Conservation (phyloP, 1,140 invertebrate genomes). For the Magallana gigas region DNA sequence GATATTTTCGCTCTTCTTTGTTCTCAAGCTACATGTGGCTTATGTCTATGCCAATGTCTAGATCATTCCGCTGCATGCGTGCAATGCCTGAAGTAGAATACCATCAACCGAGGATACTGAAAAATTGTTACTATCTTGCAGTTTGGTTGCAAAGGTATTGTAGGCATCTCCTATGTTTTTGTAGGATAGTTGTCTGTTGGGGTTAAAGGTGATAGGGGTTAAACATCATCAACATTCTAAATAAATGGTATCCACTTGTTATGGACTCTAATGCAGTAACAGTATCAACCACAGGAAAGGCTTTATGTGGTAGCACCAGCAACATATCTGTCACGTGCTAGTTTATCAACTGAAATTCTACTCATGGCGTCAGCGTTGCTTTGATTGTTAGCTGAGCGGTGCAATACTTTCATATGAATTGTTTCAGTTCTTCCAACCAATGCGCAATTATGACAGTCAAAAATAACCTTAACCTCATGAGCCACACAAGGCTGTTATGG, state of each 20-base stretch:
- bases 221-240: conserved; percentile 54
- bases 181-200: background rate
- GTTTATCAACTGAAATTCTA: too few species aligned
- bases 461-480: too few species aligned
- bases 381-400: too few species aligned
- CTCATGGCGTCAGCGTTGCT: background rate
- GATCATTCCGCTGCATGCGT: background rate
- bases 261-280: conserved; percentile 45
- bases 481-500: too few species aligned
- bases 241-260: conserved; percentile 43
- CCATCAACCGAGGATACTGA: background rate
- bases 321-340: too few species aligned
- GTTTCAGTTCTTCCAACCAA: too few species aligned
- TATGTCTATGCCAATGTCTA: background rate
- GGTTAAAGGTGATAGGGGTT: conserved; percentile 25
- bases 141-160: background rate
- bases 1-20: background rate
- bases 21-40: background rate
- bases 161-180: background rate
- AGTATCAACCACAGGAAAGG: conserved; percentile 47
- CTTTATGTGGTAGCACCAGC: background rate
- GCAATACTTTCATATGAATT: too few species aligned
- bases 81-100: too few species aligned
- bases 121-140: background rate
- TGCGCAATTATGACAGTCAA: too few species aligned